Evolutionary conservation across 1,140 invertebrate species (phyloP), one percentile per base, ranked within the genome.

Genomic region (Drosophila funebris): DNA sequence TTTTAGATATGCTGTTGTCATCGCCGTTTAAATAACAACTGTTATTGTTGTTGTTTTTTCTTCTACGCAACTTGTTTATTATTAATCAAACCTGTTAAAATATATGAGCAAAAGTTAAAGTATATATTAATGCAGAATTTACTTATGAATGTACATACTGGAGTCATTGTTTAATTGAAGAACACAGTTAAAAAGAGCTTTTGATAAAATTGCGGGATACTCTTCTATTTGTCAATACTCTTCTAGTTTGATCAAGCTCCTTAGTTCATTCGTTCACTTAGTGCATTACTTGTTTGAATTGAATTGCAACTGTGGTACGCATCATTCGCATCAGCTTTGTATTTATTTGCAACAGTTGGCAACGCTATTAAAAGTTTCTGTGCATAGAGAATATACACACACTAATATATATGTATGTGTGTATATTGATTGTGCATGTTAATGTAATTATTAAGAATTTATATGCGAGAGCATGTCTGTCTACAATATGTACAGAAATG

Each of bases 1-100:
- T 68, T 62, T 73, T 70, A 66, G 70, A 71, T 75, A 75, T 44
- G 20, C 43, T 62, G 64, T 39, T 61, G 70, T 73, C 70, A 73
- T 61, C 44, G 50, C 8, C 13, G 46, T 56, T 54, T 44, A 43
- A 71, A 71, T 52, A 67, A 46, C 39, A 62, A 57, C 14, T 52
- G 66, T 22, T 57, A 18, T 20, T 66, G 31, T 69, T 41, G 22
- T 53, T 73, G 39, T 50, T 39, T 44, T 44, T 41, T 50, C 22
- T 71, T 50, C 52, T 29, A 60, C 52, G 68, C 73, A 80, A 73
- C 76, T 73, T 36, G 68, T 66, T 85, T 58, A 62, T 73, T 87
- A 75, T 78, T 81, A 81, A 75, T 64, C 66, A 48, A 85, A 85
- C 64, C 79, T 78, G 82, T 75, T 61, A 48, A 75, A 87, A 85